A percentile compares a stretch with the other conserved stretches of the same genome.
Conservation (phyloP, 1,140 invertebrate genomes). For the Akabosia matsudoensis region DNA sequence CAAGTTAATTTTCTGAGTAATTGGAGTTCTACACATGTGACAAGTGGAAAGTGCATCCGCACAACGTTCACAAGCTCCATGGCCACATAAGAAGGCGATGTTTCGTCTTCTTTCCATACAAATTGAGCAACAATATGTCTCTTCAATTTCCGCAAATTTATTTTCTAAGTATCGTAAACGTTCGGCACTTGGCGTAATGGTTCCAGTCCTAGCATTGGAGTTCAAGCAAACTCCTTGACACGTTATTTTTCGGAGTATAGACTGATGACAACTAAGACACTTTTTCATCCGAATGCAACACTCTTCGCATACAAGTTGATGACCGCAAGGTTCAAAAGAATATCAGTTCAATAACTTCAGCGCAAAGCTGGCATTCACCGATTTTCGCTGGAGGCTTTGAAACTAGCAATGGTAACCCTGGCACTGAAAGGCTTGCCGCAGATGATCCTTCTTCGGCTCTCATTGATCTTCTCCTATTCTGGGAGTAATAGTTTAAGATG, state of each 20-base stretch:
- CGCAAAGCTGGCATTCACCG: slow-evolving; percentile 68
- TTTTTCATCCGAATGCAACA: slow-evolving; percentile 77
- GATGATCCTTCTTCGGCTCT: neutral
- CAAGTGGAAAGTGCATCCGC: slow-evolving; percentile 76
- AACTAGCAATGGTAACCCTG: neutral
- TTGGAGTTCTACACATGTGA: slow-evolving; percentile 88
- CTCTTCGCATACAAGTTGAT: slow-evolving; percentile 70
- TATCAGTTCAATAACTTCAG: slow-evolving; percentile 63
- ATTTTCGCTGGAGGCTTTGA: neutral
- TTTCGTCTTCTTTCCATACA: slow-evolving; percentile 75
- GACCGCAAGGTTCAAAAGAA: slow-evolving; percentile 69
- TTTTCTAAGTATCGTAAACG: slow-evolving; percentile 73
- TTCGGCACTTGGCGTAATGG: slow-evolving; percentile 59
- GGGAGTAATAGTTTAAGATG: slow-evolving; percentile 41
- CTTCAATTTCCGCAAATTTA: slow-evolving; percentile 83
- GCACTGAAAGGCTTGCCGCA: neutral
- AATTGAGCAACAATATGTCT: slow-evolving; percentile 72
- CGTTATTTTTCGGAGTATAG: slow-evolving; percentile 54
- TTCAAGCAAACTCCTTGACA: slow-evolving; percentile 40
- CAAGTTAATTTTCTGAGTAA: slow-evolving; percentile 77
- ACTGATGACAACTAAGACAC: slow-evolving; percentile 66
- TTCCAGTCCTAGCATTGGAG: neutral
- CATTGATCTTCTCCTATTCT: slow-evolving; percentile 9
- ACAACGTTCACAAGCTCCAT: slow-evolving; percentile 78
- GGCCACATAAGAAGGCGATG: slow-evolving; percentile 84